Evolutionary conservation across 2,888 invertebrate genomes (phyloP).

Genomic region (Volucella inanis): DNA sequence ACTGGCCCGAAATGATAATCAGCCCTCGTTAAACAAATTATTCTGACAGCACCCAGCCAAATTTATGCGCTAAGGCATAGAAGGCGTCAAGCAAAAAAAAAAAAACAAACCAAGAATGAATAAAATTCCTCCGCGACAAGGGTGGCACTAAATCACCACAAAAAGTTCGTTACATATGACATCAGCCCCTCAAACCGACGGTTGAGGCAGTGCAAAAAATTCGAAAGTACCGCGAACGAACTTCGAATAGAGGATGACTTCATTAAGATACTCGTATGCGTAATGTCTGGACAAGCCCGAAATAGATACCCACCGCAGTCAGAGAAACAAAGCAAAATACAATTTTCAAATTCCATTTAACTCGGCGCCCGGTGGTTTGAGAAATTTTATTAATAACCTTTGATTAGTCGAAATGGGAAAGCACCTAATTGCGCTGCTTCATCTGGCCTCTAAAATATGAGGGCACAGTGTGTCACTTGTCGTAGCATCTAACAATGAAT

Average conservation of each 20-base stretch:
- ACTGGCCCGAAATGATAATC: conserved; percentile 55
- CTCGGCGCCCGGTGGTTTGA: conserved; percentile 23
- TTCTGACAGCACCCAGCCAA: conserved; percentile 65
- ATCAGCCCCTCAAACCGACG: conserved; percentile 40
- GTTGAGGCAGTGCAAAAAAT: conserved; percentile 21
- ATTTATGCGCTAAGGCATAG: conserved; percentile 52
- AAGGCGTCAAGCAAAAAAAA: conserved; percentile 45
- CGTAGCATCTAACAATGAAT: conserved; percentile 43
- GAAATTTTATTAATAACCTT: conserved; percentile 47
- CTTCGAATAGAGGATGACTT: conserved; percentile 51
- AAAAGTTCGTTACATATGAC: conserved; percentile 69
- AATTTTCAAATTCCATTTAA: conserved; percentile 19
- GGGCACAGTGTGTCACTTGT: conserved; percentile 11
- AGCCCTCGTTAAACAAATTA: conserved; percentile 70
- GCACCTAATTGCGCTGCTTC: conserved; percentile 24
- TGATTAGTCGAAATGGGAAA: conserved; percentile 37
- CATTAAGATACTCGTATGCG: conserved; percentile 17
- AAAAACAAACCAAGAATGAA: conserved; percentile 9
- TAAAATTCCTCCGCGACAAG: conserved; percentile 39
- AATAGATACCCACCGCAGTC: not conserved
- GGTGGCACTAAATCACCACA: conserved; percentile 59
- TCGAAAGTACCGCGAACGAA: conserved; percentile 6
- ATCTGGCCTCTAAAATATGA: not conserved
- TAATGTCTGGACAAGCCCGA: conserved; percentile 24
- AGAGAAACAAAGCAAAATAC: not conserved